phyloP scores from a whole-genome alignment of 1,140 invertebrate genomes.

The Rhysida immarginata region DNA sequence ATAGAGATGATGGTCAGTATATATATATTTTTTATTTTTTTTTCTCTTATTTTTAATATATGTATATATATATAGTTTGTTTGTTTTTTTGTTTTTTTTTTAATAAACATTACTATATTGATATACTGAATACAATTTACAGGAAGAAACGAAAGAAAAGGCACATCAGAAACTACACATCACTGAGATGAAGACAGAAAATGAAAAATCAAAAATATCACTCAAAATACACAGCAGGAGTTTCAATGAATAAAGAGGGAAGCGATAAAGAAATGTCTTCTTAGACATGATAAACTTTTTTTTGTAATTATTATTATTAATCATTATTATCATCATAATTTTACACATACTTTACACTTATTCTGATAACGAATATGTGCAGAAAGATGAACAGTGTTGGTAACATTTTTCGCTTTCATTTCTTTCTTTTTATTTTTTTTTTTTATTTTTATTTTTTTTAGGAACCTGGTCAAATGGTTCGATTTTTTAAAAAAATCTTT shows the following conservation, averaged over 20 bases:
- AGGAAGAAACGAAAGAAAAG: background rate
- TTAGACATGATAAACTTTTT: background rate
- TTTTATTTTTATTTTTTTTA: no score
- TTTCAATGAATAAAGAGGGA: background rate
- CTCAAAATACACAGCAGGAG: background rate
- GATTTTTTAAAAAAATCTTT: no score
- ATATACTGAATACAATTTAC: background rate
- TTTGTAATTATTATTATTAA: no score
- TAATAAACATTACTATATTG: background rate
- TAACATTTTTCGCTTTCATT: no score
- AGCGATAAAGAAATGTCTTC: background rate
- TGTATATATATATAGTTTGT: no score
- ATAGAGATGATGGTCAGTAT: no score
- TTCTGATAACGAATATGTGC: slow-evolving; percentile 1
- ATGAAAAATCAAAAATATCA: background rate
- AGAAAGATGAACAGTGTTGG: slow-evolving; percentile 2
- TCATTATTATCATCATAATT: no score
- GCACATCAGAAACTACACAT: slow-evolving; percentile 4
- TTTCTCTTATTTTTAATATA: no score
- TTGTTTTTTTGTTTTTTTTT: no score
- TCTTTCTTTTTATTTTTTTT: no score
- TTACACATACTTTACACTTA: no score
- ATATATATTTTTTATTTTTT: no score
- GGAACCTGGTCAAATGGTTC: slow-evolving; percentile 5
- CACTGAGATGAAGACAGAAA: background rate